phyloP scores from a whole-genome alignment of 2,888 invertebrate genomes.

The Drosophila histrio region DNA sequence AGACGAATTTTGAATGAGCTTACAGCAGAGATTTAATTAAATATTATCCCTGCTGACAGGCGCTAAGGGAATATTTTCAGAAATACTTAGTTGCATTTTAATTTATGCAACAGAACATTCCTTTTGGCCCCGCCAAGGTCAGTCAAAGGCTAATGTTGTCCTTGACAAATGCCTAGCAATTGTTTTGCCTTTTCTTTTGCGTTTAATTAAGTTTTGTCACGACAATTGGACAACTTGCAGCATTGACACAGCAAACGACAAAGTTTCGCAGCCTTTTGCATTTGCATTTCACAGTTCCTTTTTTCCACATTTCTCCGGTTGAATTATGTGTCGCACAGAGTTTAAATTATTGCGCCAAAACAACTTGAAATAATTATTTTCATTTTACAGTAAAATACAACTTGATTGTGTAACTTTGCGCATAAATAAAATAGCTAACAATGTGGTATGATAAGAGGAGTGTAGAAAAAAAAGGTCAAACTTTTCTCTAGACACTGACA shows the following conservation, averaged over 20 bases:
- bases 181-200: constrained; percentile 19
- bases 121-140: constrained; percentile 27
- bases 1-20: background rate
- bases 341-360: constrained; percentile 37
- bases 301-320: constrained; percentile 6
- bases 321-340: constrained; percentile 30
- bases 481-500: constrained; percentile 24
- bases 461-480: constrained; percentile 40
- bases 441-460: constrained; percentile 43
- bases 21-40: constrained; percentile 38
- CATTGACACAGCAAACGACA: constrained; percentile 33
- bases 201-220: constrained; percentile 62
- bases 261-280: constrained; percentile 42
- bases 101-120: background rate
- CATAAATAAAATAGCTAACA: constrained; percentile 62
- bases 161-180: constrained; percentile 41
- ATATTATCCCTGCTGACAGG: constrained; percentile 8
- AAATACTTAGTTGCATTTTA: constrained; percentile 2
- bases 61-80: background rate
- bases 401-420: constrained; percentile 62
- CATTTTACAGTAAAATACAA: constrained; percentile 55
- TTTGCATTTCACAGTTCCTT: constrained; percentile 35
- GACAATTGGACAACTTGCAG: constrained; percentile 43
- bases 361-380: constrained; percentile 57
- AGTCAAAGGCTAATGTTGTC: constrained; percentile 7